Conservation (phyloP, 2,888 invertebrate species). For the Andrena dorsata region DNA sequence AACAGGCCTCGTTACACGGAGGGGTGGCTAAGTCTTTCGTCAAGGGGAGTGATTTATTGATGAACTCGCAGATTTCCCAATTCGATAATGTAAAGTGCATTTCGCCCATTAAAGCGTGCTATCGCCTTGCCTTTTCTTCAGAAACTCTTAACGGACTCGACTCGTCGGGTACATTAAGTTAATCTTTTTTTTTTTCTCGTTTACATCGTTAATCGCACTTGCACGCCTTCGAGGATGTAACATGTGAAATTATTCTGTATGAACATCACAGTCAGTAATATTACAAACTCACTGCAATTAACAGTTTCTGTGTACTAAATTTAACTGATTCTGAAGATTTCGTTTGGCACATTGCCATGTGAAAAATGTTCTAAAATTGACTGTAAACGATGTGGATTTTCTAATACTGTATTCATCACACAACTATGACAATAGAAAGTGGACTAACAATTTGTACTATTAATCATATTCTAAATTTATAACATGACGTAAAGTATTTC, state of each 20-base stretch:
- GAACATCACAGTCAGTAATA: neutral
- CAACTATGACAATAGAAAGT: neutral
- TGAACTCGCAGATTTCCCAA: conserved; percentile 42
- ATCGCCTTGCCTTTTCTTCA: conserved; percentile 22
- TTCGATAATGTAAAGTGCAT: conserved; percentile 52
- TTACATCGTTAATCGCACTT: neutral
- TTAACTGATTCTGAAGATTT: neutral
- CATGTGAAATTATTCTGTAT: neutral
- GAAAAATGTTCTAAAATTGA: neutral
- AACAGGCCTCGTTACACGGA: conserved; percentile 51
- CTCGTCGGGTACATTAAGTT: conserved; percentile 6
- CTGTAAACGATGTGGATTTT: neutral
- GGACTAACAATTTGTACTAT: no score
- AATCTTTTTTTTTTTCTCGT: conserved; percentile 2
- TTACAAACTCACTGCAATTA: neutral
- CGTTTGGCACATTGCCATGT: neutral
- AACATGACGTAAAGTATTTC: no score
- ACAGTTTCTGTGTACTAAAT: neutral
- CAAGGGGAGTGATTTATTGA: conserved; percentile 55
- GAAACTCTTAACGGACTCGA: conserved; percentile 13
- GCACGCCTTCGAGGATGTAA: neutral
- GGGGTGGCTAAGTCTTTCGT: conserved; percentile 56
- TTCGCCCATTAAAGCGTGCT: conserved; percentile 41
- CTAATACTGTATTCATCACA: neutral
- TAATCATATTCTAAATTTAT: no score